phyloP scores from a whole-genome alignment of 2,888 invertebrate genomes.

The Caenorhabditis sp. region DNA sequence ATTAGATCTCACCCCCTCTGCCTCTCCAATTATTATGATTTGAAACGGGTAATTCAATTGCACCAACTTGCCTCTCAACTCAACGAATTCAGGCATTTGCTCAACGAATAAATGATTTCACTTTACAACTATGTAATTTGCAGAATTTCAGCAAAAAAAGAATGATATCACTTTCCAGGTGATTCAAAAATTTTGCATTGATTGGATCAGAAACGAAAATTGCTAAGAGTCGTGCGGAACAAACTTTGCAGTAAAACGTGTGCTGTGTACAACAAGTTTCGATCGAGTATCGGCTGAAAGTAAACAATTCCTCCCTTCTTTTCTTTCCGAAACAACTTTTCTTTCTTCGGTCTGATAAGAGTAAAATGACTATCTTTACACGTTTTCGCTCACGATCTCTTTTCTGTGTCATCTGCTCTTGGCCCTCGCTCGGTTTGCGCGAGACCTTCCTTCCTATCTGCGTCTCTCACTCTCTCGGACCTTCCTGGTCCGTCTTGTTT shows the following conservation, averaged over 20 bases:
- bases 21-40: slow-evolving; percentile 51
- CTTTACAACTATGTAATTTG: too few relatives aligned
- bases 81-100: slow-evolving; percentile 26
- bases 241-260: slow-evolving; percentile 3
- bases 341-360: slow-evolving; percentile 33
- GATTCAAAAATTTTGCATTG: too few relatives aligned
- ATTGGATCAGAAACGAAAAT: too few relatives aligned
- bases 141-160: too few relatives aligned
- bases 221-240: too few relatives aligned
- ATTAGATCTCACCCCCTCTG: slow-evolving; percentile 45
- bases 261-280: slow-evolving; percentile 25
- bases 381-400: slow-evolving; percentile 4
- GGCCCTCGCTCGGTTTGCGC: neutral
- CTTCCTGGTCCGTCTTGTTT: neutral
- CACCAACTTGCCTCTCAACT: slow-evolving; percentile 28
- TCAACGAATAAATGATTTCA: slow-evolving; percentile 39
- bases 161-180: too few relatives aligned
- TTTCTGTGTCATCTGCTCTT: slow-evolving; percentile 28
- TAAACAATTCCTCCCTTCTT: slow-evolving; percentile 30
- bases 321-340: slow-evolving; percentile 1
- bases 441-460: slow-evolving; percentile 20
- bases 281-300: slow-evolving; percentile 29
- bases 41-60: slow-evolving; percentile 46
- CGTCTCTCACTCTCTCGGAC: slow-evolving; percentile 25
- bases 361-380: slow-evolving; percentile 24